Percentiles rank a stretch among this genome's conserved stretches.
Evolutionary conservation across 1,140 invertebrate species (phyloP).

Genomic region (Sweltsa coloradensis): DNA sequence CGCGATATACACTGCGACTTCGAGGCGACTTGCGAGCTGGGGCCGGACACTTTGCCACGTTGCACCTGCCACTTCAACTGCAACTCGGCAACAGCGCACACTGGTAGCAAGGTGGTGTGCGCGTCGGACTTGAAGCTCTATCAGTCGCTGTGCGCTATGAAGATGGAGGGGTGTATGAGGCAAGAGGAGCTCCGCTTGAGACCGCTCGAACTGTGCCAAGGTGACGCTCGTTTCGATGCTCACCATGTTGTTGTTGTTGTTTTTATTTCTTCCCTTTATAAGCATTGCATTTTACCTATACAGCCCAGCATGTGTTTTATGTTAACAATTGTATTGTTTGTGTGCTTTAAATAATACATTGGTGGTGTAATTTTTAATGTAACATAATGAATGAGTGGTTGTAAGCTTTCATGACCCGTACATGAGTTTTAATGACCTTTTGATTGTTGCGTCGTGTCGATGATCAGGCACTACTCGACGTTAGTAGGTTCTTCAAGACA

Average conservation of each 20-base stretch:
- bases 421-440: too few relatives aligned
- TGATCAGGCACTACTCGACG: too few relatives aligned
- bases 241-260: conserved; percentile 8
- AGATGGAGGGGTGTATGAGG: conserved; percentile 70
- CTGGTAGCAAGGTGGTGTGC: conserved; percentile 52
- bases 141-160: conserved; percentile 72
- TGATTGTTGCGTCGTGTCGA: too few relatives aligned
- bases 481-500: too few relatives aligned
- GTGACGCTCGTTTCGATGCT: conserved; percentile 28
- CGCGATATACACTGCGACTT: conserved; percentile 66
- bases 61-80: conserved; percentile 67
- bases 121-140: conserved; percentile 73
- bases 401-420: too few relatives aligned
- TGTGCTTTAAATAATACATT: too few relatives aligned
- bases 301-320: too few relatives aligned
- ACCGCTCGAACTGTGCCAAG: conserved; percentile 71
- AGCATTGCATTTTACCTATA: too few relatives aligned
- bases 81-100: conserved; percentile 34
- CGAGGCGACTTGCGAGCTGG: conserved; percentile 68
- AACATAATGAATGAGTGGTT: too few relatives aligned
- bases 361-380: too few relatives aligned
- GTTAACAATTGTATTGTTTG: not conserved
- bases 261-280: too few relatives aligned
- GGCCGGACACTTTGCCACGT: conserved; percentile 57
- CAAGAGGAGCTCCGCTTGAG: conserved; percentile 66